These are phyloP conservation scores for Chrysolina oricalcia DNA, from an alignment of 2,888 invertebrate genomes.

Conservation along the genomic window DNA sequence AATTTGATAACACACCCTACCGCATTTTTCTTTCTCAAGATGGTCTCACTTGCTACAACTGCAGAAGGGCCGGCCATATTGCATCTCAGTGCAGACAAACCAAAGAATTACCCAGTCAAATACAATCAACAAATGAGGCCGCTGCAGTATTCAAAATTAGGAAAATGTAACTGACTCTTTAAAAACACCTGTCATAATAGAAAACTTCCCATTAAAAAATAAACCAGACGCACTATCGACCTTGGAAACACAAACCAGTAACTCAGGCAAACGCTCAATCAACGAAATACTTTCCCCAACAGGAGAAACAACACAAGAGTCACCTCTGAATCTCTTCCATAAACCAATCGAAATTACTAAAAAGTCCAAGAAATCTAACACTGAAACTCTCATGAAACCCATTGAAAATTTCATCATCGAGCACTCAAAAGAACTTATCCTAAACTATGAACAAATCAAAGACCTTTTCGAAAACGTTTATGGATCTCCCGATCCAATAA, in stretches of 20 bases:
- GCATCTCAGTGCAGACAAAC: slow-evolving; percentile 36
- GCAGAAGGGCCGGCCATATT: slow-evolving; percentile 53
- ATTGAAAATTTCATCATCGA: background rate
- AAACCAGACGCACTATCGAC: no score
- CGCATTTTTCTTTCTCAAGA: slow-evolving; percentile 50
- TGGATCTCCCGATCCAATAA: background rate
- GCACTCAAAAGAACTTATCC: background rate
- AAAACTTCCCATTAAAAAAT: no score
- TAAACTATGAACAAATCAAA: background rate
- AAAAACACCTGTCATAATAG: no score
- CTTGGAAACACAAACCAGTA: no score
- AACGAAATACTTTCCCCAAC: no score
- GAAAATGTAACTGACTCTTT: background rate
- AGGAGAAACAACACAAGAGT: no score
- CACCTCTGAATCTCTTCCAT: no score
- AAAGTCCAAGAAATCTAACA: background rate
- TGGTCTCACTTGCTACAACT: slow-evolving; percentile 46
- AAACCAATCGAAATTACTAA: no score
- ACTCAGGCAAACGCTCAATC: no score
- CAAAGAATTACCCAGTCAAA: background rate
- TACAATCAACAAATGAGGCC: background rate
- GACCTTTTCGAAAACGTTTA: background rate
- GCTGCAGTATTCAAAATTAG: background rate
- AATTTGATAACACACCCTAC: slow-evolving; percentile 46
- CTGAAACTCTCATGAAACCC: background rate